phyloP scores from a whole-genome alignment of 2,113 vertebrate species.

The Mustelus asterias region DNA sequence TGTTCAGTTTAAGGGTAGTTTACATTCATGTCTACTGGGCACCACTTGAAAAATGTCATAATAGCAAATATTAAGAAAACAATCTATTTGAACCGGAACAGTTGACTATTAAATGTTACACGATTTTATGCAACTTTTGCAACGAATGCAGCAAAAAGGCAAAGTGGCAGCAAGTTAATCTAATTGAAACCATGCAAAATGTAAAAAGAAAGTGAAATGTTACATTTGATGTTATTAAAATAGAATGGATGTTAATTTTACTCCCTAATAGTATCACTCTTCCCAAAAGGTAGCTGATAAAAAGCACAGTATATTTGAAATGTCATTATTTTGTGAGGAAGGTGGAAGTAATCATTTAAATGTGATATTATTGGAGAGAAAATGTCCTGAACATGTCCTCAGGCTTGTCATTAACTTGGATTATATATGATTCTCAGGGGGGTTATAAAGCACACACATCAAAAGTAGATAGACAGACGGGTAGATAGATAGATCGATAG shows the following conservation, averaged over 20 bases:
- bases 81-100: neutral
- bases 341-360: neutral
- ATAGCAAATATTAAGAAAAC: neutral
- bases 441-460: neutral
- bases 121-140: neutral
- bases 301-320: neutral
- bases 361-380: neutral
- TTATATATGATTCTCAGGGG: neutral
- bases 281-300: neutral
- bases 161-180: neutral
- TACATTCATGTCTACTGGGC: neutral
- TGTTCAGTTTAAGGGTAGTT: neutral
- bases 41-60: neutral
- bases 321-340: slow-evolving; percentile 7
- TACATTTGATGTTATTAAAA: slow-evolving; percentile 18
- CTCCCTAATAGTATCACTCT: neutral
- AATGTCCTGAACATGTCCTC: neutral
- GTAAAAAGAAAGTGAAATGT: neutral
- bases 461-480: neutral
- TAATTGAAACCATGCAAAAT: neutral
- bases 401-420: neutral
- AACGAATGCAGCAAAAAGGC: neutral
- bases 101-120: neutral
- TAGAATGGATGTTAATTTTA: neutral
- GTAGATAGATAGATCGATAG: too few relatives aligned